Base-by-base conservation (phyloP, 2,797 vertebrate genomes). In the Nasua narica region DNA sequence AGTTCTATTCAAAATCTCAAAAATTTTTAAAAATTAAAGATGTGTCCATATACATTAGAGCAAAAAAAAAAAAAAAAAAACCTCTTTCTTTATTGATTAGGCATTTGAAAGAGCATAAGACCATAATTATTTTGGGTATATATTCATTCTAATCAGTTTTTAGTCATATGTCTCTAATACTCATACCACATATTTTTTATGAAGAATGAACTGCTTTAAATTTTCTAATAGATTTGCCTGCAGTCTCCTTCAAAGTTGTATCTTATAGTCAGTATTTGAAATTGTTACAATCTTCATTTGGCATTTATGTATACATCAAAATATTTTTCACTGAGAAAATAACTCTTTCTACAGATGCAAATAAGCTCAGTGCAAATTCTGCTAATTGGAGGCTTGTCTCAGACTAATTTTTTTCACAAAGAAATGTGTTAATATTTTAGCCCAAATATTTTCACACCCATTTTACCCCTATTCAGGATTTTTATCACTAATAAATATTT, bases 11-110 rank as follows among this genome's bases (percentile, higher is more conserved):
- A 93, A 95, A 85, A 54, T 94, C 13, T 65, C 18, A 60, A 60
- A 94, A 89, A 77, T 87, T 48, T 91, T 10, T 48, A 70, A 96
- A 94, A 95, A 12, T 54, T 87, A 86, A 88, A 92, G 82, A 84
- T 27, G 54, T 76, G 40, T 90, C 25, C 65, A 7, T 60, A n/a
- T 43, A 48, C 23, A 93, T 37, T 94, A 85, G 50, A 56, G 27
- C 29, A 43, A 86, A 62, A 90, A 21, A 15, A 65, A 86, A 62
- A 90, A 21, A 15, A 65, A n/a, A n/a, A n/a, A n/a, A 1, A 13
- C 27, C 2, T 19, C 16, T 40, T 60, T 94, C 58, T 72, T 12
- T 56, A 27, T 60, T 16, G 21, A 11, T 40, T 88, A 46, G 91
- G 69, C 18, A 50, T 58, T 72, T n/a, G 54, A 43, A 60, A 56